Evolutionary conservation across 2,797 vertebrate species (phyloP), one percentile per base, ranked within the genome.

Genomic region (Leptoclinus maculatus): DNA sequence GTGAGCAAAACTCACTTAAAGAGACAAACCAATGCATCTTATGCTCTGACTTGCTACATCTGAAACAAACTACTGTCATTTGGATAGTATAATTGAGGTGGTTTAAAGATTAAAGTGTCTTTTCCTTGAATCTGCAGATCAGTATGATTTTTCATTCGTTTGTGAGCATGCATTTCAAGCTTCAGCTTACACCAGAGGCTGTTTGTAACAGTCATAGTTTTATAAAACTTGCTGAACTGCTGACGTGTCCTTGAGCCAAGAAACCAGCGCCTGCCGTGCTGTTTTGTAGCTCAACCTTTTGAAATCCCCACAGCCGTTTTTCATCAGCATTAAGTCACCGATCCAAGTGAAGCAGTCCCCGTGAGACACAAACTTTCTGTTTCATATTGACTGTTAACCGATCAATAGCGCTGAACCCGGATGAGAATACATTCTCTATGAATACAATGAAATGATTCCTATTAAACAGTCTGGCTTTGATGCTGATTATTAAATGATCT

Each of bases 361-460:
- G 25, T 47, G 27, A 45, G 57, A 75, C 51, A 38, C 47, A 63
- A 47, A 25, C 43, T 64, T 36, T 29, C 64, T 57, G 10, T 79
- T 70, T 65, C 14, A 54, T 27, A 71, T 82, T 71, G 45, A 74
- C 56, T 19, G 4, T 36, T 27, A 51, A 19, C 45, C 59, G 63
- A 82, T 86, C 73, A 36, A 79, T 80, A 27, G 8, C 56, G 64
- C 39, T 38, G 43, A 65, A 65, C 59, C 25, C 38, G n/a, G 74
- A 60, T 78, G 32, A 49, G 29, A 79, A 70, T 59, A 39, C 21
- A 51, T 71, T 76, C 6, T 74, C 41, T 53, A 4, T 34, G 7
- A 51, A 70, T 67, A 19, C n/a, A 70, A 70, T 68, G 29, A 34
- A 63, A 66, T 16, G 5, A 72, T 75, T 76, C 16, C 63, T 38